Evolutionary conservation across 2,888 invertebrate genomes (phyloP).

Genomic region (Chymomyza caudatula): DNA sequence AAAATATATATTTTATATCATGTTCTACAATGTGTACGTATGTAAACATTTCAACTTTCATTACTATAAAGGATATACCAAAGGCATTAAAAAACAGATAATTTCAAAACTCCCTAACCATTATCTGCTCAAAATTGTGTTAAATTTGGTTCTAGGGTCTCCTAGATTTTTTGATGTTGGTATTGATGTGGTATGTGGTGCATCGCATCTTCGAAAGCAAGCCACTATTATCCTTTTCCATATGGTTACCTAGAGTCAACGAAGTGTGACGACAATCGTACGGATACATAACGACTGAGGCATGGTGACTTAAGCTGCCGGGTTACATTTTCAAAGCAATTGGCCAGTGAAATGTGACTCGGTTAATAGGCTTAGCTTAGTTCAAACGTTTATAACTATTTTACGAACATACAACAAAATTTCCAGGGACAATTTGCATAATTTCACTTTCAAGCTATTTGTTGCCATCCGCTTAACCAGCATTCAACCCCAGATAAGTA

Average conservation of each 20-base stretch:
- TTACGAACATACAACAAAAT: not conserved
- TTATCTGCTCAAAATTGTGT: too few relatives aligned
- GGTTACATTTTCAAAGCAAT: slow-evolving; percentile 29
- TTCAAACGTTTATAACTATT: not conserved
- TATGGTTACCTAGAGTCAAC: not conserved
- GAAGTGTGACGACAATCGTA: not conserved
- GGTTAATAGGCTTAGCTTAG: not conserved
- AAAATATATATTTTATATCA: too few relatives aligned
- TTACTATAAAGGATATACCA: too few relatives aligned
- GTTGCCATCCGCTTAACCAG: not conserved
- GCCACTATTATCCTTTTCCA: not conserved
- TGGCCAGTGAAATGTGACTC: not conserved
- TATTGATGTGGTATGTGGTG: not conserved
- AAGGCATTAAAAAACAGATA: too few relatives aligned
- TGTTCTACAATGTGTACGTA: too few relatives aligned
- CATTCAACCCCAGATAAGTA: not conserved
- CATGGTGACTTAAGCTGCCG: slow-evolving; percentile 4
- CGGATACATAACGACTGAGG: not conserved
- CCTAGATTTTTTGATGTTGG: too few relatives aligned
- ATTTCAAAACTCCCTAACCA: too few relatives aligned
- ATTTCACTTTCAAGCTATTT: slow-evolving; percentile 1
- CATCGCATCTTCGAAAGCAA: not conserved
- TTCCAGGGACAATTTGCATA: slow-evolving; percentile 12
- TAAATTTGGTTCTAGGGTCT: too few relatives aligned
- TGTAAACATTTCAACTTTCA: too few relatives aligned